Percentiles rank a stretch among this genome's conserved stretches.
These are phyloP conservation scores for Adineta ricciae DNA, from an alignment of 2,888 invertebrate genomes.

Conservation along the genomic window DNA sequence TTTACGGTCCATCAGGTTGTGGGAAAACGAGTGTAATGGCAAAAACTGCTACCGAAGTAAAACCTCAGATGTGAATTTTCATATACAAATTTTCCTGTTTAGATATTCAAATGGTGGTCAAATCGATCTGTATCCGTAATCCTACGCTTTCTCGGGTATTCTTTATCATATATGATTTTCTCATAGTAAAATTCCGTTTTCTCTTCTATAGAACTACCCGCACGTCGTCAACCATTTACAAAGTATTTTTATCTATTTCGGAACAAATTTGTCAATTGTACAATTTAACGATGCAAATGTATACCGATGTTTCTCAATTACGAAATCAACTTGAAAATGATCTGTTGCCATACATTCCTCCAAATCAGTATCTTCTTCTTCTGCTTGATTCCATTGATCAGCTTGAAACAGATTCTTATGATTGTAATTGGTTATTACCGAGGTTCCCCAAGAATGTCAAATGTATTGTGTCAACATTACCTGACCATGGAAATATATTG, in stretches of 20 bases:
- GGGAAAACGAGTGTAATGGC: conserved; percentile 29
- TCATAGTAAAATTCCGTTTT: neutral
- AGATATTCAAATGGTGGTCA: neutral
- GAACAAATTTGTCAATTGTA: neutral
- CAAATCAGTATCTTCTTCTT: conserved; percentile 22
- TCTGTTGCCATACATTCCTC: neutral
- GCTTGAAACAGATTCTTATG: conserved; percentile 8
- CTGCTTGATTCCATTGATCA: conserved; percentile 33
- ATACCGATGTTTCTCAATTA: neutral
- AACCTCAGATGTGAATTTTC: conserved; percentile 36
- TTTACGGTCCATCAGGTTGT: conserved; percentile 31
- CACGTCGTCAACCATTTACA: neutral
- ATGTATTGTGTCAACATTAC: conserved; percentile 28
- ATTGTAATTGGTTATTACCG: conserved; percentile 10
- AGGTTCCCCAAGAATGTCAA: conserved; percentile 21
- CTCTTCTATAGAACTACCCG: conserved; percentile 35
- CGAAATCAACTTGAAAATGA: conserved; percentile 25
- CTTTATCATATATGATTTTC: conserved; percentile 44
- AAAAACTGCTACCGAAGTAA: conserved; percentile 24
- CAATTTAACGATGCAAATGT: conserved; percentile 34
- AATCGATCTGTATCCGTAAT: neutral
- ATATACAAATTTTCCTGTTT: conserved; percentile 20
- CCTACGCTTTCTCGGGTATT: conserved; percentile 1
- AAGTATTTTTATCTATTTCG: neutral
- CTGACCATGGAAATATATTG: conserved; percentile 38